Conservation (phyloP, 2,888 invertebrate genomes). For the Tenthredo notha region DNA sequence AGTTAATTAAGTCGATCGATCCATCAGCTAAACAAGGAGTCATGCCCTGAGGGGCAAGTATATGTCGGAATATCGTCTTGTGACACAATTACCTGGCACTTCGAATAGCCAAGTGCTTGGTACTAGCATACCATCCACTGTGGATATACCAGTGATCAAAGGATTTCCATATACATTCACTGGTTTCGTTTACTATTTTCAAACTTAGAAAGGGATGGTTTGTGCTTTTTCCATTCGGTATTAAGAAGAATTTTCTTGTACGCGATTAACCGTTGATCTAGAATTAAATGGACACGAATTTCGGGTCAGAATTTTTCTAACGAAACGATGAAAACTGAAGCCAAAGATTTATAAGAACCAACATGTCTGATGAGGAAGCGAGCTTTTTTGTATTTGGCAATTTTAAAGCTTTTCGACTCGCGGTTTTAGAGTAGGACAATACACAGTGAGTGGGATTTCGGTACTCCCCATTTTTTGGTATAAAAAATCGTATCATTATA, state of each 20-base stretch:
- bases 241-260: too few relatives aligned
- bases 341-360: too few relatives aligned
- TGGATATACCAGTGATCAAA: constrained; percentile 4
- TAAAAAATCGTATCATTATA: background rate
- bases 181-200: background rate
- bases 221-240: background rate
- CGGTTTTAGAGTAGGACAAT: too few relatives aligned
- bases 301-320: too few relatives aligned
- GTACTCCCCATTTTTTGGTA: background rate
- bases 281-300: too few relatives aligned
- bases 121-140: background rate
- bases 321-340: too few relatives aligned
- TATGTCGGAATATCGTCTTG: constrained; percentile 3
- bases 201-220: background rate
- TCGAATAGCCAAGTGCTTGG: background rate
- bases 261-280: too few relatives aligned
- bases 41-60: background rate
- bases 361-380: too few relatives aligned
- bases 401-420: too few relatives aligned
- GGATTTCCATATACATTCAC: background rate
- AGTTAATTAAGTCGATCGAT: constrained; percentile 22
- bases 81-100: constrained; percentile 30
- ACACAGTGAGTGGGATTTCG: background rate
- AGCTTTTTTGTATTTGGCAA: too few relatives aligned
- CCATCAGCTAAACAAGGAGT: background rate